Evolutionary conservation across 2,797 vertebrate genomes (phyloP).

Genomic region (Cryptoprocta ferox): DNA sequence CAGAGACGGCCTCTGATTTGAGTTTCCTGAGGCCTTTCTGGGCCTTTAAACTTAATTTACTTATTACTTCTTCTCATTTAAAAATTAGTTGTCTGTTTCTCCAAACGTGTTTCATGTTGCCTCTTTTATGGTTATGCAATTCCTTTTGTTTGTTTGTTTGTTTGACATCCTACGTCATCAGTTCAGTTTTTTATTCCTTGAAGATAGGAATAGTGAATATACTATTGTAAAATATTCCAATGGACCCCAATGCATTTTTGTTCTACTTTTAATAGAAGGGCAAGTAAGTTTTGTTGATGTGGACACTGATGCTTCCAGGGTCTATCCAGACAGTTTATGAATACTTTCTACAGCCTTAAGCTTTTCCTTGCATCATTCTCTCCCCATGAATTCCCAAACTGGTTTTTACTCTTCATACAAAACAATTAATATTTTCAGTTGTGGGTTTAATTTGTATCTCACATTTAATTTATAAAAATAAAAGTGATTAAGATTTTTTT

Average conservation of each 20-base stretch:
- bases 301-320: neutral
- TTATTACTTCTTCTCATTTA: neutral
- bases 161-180: neutral
- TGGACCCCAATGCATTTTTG: neutral
- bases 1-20: neutral
- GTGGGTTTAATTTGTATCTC: neutral
- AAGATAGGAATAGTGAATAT: neutral
- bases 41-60: neutral
- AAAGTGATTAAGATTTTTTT: neutral
- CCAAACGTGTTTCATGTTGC: neutral
- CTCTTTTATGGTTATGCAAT: neutral
- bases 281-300: neutral
- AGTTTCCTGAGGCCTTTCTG: neutral
- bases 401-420: neutral
- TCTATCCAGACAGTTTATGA: neutral
- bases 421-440: conserved; percentile 27
- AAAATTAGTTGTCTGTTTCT: neutral
- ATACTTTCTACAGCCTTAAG: neutral
- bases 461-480: neutral
- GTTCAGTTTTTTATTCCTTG: neutral
- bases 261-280: neutral
- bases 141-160: neutral
- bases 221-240: neutral
- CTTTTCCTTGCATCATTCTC: neutral
- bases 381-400: neutral